These are phyloP conservation scores for Drymonia ruficornis DNA, from an alignment of 2,888 invertebrate species.

Conservation along the genomic window DNA sequence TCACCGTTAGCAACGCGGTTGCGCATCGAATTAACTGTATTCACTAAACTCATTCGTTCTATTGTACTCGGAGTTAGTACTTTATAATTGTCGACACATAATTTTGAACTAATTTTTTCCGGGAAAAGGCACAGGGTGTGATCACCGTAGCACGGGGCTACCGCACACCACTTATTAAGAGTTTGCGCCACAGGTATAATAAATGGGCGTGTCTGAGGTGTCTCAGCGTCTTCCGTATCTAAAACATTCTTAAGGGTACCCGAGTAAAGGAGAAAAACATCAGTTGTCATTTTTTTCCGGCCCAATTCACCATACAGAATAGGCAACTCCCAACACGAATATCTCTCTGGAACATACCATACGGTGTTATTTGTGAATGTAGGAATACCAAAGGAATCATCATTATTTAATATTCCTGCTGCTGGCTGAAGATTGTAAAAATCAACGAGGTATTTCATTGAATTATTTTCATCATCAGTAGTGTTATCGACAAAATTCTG, in stretches of 20 bases:
- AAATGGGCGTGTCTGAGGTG: conserved; percentile 11
- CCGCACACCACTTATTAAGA: conserved; percentile 69
- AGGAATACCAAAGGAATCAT: conserved; percentile 7
- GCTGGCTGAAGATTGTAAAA: conserved; percentile 67
- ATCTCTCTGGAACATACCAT: conserved; percentile 70
- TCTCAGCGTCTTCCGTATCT: conserved; percentile 25
- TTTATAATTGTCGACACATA: conserved; percentile 57
- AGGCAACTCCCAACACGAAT: conserved; percentile 73
- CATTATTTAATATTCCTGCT: conserved; percentile 26
- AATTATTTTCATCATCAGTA: conserved; percentile 25
- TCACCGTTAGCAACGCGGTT: conserved; percentile 67
- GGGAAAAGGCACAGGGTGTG: conserved; percentile 74
- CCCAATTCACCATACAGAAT: conserved; percentile 61
- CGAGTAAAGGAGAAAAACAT: conserved; percentile 58
- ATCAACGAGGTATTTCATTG: conserved; percentile 38
- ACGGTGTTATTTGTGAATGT: conserved; percentile 22
- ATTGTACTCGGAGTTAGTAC: conserved; percentile 52
- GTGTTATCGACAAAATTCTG: conserved; percentile 5
- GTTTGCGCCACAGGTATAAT: conserved; percentile 24
- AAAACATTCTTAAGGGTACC: conserved; percentile 57
- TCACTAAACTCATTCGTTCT: conserved; percentile 61
- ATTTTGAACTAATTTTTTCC: conserved; percentile 44
- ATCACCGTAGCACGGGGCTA: conserved; percentile 71
- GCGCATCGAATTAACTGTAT: conserved; percentile 73
- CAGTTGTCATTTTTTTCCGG: conserved; percentile 26